Conservation (phyloP, 37 sponge, comb jelly and placozoan species). For the Halichondria panicea region DNA sequence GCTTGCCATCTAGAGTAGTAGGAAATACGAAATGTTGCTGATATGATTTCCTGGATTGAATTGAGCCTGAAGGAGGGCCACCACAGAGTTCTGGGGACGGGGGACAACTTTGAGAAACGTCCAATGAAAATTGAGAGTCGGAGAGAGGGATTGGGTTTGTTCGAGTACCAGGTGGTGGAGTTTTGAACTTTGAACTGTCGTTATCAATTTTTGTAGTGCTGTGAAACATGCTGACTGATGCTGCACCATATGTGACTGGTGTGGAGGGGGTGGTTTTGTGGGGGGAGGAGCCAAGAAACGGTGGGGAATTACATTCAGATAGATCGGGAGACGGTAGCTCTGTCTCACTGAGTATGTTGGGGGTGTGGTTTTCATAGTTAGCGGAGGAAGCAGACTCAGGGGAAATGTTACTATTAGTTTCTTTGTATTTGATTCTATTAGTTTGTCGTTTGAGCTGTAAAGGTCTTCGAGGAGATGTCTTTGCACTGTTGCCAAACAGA, state of each 20-base stretch:
- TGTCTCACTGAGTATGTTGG: no score
- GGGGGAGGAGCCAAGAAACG: not conserved
- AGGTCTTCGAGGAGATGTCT: no score
- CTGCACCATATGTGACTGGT: not conserved
- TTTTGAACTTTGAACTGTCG: no score
- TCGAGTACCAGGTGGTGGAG: not conserved
- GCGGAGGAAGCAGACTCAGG: no score
- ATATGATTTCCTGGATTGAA: not conserved
- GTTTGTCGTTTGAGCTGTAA: no score
- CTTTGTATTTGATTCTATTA: no score
- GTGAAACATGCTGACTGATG: not conserved
- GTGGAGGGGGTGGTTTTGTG: not conserved
- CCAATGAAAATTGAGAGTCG: conserved; percentile 23
- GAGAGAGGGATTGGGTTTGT: not conserved
- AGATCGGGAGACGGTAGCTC: not conserved
- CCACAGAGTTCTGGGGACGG: conserved; percentile 9
- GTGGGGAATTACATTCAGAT: not conserved
- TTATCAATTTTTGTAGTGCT: no score
- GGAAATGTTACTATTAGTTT: no score
- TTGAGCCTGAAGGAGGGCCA: not conserved
- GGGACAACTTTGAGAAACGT: conserved; percentile 12
- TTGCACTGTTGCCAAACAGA: no score
- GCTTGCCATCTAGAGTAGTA: not conserved
- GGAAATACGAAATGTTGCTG: not conserved
- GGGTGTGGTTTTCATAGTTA: no score